Percentiles rank a stretch among this genome's conserved stretches.
Evolutionary conservation across 2,888 invertebrate genomes (phyloP).

Genomic region (Trichogramma dendrolimi): DNA sequence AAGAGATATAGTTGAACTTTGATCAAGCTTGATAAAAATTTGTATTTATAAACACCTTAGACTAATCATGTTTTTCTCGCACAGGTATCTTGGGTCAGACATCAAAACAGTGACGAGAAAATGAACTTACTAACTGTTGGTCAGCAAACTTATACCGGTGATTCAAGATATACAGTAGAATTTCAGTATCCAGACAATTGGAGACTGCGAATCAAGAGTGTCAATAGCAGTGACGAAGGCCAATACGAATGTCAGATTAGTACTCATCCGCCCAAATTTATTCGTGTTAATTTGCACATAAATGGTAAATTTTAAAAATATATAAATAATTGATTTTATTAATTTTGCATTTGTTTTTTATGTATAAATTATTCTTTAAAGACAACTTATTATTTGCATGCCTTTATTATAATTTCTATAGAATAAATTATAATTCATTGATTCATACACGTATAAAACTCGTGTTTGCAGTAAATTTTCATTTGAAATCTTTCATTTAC

Average conservation of each 20-base stretch:
- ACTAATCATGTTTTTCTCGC: constrained; percentile 16
- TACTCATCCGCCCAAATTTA: constrained; percentile 56
- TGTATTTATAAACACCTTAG: not conserved
- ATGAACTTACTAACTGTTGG: constrained; percentile 66
- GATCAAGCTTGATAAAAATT: not conserved
- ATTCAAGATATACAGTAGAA: constrained; percentile 55
- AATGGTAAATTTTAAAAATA: constrained; percentile 43
- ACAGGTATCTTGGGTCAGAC: constrained; percentile 69
- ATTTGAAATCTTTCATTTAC: too few relatives aligned
- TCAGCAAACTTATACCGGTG: constrained; percentile 65
- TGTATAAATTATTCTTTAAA: too few relatives aligned
- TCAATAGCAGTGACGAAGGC: constrained; percentile 55
- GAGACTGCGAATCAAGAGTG: constrained; percentile 55
- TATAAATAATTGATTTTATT: too few relatives aligned
- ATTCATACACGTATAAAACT: too few relatives aligned
- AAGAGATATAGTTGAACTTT: not conserved
- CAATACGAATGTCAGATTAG: constrained; percentile 56
- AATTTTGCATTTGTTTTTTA: too few relatives aligned
- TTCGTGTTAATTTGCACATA: constrained; percentile 54
- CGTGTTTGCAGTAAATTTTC: too few relatives aligned
- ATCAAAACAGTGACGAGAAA: constrained; percentile 61
- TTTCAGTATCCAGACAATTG: constrained; percentile 58
- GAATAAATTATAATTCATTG: too few relatives aligned
- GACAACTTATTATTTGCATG: too few relatives aligned
- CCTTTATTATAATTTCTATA: too few relatives aligned